Conservation (phyloP, 2,888 invertebrate genomes). For the Drosophila suboccidentalis region DNA sequence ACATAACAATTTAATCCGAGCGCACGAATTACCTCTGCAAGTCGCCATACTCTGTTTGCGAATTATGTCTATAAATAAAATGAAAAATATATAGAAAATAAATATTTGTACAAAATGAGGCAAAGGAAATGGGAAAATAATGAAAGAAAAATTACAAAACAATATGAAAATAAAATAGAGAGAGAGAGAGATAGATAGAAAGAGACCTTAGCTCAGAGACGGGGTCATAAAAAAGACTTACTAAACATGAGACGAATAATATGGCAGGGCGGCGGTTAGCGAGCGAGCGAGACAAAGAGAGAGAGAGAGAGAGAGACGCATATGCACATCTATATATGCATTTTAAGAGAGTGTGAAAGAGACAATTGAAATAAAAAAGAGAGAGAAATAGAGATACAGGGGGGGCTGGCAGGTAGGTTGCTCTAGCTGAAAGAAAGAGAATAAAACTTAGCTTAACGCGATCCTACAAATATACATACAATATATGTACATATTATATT, state of each 20-base stretch:
- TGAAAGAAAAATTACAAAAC: constrained; percentile 18
- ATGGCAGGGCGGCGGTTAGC: constrained; percentile 38
- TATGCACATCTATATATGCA: constrained; percentile 14
- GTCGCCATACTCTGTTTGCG: constrained; percentile 85
- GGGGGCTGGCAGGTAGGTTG: not conserved
- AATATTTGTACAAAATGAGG: constrained; percentile 60
- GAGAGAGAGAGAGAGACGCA: constrained; percentile 23
- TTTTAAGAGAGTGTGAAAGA: constrained; percentile 17
- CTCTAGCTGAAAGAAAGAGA: constrained; percentile 40
- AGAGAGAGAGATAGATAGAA: constrained; percentile 10
- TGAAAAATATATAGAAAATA: constrained; percentile 58
- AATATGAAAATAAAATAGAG: not conserved
- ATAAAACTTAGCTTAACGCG: constrained; percentile 38
- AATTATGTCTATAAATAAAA: constrained; percentile 85
- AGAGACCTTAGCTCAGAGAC: constrained; percentile 17
- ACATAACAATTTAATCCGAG: constrained; percentile 46
- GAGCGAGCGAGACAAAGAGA: constrained; percentile 45
- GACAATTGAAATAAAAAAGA: constrained; percentile 12
- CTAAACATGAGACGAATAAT: constrained; percentile 43
- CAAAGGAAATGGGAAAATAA: constrained; percentile 14
- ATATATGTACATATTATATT: not conserved
- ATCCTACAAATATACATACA: constrained; percentile 25
- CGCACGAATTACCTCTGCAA: constrained; percentile 84
- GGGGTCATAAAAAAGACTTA: constrained; percentile 37
- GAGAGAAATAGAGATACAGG: constrained; percentile 1